A percentile compares a stretch with the other conserved stretches of the same genome.
phyloP scores from a whole-genome alignment of 2,797 vertebrate species.

The Danio choprae region DNA sequence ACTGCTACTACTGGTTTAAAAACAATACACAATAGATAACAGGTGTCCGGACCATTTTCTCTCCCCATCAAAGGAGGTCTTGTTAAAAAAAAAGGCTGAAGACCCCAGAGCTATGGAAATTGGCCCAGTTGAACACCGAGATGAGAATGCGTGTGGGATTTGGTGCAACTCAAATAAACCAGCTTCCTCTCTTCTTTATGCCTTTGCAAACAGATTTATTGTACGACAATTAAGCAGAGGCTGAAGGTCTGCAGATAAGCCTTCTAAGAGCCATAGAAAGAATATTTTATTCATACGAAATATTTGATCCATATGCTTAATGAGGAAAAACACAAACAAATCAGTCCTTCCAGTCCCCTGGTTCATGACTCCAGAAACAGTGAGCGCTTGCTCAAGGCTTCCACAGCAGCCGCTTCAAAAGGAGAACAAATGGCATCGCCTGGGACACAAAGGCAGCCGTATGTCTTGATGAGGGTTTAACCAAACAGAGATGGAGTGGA shows the following conservation, averaged over 20 bases:
- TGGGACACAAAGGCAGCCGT: slow-evolving; percentile 23
- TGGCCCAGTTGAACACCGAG: neutral
- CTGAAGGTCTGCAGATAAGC: slow-evolving; percentile 54
- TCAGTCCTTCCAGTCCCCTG: slow-evolving; percentile 27
- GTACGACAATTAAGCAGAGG: slow-evolving; percentile 38
- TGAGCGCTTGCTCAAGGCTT: neutral
- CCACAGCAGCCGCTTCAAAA: slow-evolving; percentile 42
- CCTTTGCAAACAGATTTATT: slow-evolving; percentile 26
- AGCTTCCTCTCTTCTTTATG: neutral
- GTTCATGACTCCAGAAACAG: slow-evolving; percentile 22
- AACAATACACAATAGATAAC: neutral
- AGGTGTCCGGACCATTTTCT: neutral
- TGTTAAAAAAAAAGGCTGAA: neutral
- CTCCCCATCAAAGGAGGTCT: neutral
- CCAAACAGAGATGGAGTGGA: slow-evolving; percentile 26
- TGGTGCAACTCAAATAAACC: slow-evolving; percentile 17
- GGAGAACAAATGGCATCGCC: slow-evolving; percentile 31
- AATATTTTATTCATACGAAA: slow-evolving; percentile 28
- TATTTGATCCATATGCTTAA: slow-evolving; percentile 36
- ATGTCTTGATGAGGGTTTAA: slow-evolving; percentile 33
- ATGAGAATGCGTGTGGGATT: neutral
- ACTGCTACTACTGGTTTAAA: no score
- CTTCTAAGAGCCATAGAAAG: slow-evolving; percentile 30
- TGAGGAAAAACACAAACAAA: slow-evolving; percentile 36
- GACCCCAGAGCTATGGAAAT: slow-evolving; percentile 23